phyloP scores from a whole-genome alignment of 2,113 vertebrate species.

The Polyodon spathula region DNA sequence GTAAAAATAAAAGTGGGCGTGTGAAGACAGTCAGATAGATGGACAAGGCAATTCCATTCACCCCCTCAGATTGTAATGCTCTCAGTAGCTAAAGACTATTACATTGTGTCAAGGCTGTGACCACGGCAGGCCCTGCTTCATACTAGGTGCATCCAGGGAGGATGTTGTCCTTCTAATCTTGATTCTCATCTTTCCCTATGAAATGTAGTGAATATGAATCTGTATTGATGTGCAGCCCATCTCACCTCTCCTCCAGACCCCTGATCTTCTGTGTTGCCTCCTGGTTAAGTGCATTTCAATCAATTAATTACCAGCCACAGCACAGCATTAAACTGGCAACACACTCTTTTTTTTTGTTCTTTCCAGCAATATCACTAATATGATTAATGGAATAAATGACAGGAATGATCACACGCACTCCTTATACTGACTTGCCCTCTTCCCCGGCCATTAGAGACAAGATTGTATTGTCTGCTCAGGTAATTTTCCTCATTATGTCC shows the following conservation, averaged over 20 bases:
- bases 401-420: constrained; percentile 40
- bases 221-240: background rate
- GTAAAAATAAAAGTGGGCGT: too few species aligned
- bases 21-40: too few species aligned
- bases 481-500: constrained; percentile 56
- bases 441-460: constrained; percentile 50
- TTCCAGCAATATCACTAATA: constrained; percentile 47
- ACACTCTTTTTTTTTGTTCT: too few species aligned
- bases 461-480: constrained; percentile 39
- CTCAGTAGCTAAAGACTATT: too few species aligned
- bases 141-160: too few species aligned
- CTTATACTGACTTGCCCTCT: constrained; percentile 21
- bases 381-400: constrained; percentile 62
- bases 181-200: too few species aligned
- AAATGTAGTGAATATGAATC: background rate
- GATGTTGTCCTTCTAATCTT: too few species aligned
- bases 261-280: constrained; percentile 31
- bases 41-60: too few species aligned
- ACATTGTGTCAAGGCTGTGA: too few species aligned
- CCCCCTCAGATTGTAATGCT: too few species aligned
- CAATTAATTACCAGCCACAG: constrained; percentile 49
- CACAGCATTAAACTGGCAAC: constrained; percentile 39
- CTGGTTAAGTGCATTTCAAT: constrained; percentile 50
- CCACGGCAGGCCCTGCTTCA: too few species aligned
- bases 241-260: background rate